Evolutionary conservation across 2,888 invertebrate species (phyloP).

Genomic region (Andrena praecox): DNA sequence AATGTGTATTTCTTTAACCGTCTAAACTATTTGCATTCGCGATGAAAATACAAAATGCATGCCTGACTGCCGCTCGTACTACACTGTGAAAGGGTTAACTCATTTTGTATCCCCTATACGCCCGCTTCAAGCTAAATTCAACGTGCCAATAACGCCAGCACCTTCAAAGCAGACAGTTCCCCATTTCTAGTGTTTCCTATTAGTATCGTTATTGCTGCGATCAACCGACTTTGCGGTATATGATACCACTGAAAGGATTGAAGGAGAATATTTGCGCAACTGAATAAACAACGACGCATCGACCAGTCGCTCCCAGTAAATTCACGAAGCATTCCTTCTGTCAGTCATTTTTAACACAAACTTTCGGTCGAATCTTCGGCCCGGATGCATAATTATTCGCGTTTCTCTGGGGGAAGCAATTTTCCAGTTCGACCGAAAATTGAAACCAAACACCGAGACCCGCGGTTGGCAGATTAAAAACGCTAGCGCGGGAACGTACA

Average conservation of each 20-base stretch:
- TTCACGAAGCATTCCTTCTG: not conserved
- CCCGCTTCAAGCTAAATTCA: not conserved
- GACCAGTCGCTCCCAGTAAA: not conserved
- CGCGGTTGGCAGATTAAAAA: conserved; percentile 46
- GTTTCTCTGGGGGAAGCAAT: not conserved
- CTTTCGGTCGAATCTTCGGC: too few species aligned
- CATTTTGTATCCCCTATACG: too few species aligned
- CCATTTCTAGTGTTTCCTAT: not conserved
- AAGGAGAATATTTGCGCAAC: not conserved
- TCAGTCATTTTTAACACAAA: too few species aligned
- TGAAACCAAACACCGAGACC: conserved; percentile 7
- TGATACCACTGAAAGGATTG: not conserved
- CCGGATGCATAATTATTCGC: conserved; percentile 6
- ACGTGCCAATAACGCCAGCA: not conserved
- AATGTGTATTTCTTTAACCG: too few species aligned
- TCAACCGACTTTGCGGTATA: conserved; percentile 5
- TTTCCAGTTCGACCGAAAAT: conserved; percentile 15
- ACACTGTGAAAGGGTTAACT: too few species aligned
- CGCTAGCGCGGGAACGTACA: not conserved
- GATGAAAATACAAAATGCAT: too few species aligned
- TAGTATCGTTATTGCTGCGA: not conserved
- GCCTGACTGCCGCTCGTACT: too few species aligned
- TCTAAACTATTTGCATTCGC: too few species aligned
- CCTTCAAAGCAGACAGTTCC: not conserved
- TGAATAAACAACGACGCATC: not conserved